Conservation (phyloP, 2,888 invertebrate genomes). For the Tenthredo distinguenda region DNA sequence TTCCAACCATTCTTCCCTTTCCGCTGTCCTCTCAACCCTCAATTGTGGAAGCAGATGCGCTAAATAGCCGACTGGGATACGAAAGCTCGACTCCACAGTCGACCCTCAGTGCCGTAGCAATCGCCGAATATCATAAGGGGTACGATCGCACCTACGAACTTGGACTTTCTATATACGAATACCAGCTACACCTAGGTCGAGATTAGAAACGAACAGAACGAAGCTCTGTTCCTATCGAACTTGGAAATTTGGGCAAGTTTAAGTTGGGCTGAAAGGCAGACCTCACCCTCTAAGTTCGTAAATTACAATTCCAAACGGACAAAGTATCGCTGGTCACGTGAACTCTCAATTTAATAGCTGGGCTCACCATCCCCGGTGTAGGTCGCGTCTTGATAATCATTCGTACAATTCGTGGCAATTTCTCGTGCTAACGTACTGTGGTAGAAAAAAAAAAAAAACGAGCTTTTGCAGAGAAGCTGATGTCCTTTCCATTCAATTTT, state of each 20-base stretch:
- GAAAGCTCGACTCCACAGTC: conserved; percentile 62
- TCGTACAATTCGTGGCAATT: conserved; percentile 1
- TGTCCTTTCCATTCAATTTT: background rate
- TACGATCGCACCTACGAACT: conserved; percentile 12
- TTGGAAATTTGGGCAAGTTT: background rate
- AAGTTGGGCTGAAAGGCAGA: background rate
- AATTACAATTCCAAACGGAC: conserved; percentile 30
- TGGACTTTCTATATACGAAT: background rate
- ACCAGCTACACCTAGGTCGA: background rate
- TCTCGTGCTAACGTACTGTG: background rate
- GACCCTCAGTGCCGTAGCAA: conserved; percentile 48
- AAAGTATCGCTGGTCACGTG: conserved; percentile 43
- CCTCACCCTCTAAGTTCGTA: conserved; percentile 13
- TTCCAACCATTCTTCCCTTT: conserved; percentile 55
- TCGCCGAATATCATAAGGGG: conserved; percentile 29
- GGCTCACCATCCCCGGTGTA: background rate
- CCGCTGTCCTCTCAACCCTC: conserved; percentile 54
- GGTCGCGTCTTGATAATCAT: conserved; percentile 5
- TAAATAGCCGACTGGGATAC: conserved; percentile 74
- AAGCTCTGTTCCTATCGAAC: background rate
- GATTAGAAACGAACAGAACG: background rate
- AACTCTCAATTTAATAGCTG: conserved; percentile 35
- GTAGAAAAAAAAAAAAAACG: background rate
- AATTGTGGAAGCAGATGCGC: conserved; percentile 72
- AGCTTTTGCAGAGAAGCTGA: background rate